Evolutionary conservation across 2,797 vertebrate species (phyloP).

Genomic region (Megalops cyprinoides): DNA sequence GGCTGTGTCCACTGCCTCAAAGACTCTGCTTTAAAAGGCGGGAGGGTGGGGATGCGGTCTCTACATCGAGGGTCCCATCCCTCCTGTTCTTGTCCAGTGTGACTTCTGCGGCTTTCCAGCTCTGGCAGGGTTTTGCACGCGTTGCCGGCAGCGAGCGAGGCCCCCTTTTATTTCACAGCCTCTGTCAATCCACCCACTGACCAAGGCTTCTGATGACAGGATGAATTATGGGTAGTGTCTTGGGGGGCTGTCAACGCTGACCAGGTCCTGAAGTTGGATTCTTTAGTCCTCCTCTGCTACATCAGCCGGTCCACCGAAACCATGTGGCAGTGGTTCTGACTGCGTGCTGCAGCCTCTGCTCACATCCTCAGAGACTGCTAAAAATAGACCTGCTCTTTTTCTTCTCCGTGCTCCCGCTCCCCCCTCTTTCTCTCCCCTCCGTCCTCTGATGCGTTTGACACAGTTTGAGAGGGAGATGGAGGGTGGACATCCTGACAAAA

Average conservation of each 20-base stretch:
- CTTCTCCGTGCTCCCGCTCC: neutral
- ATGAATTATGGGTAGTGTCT: constrained; percentile 2
- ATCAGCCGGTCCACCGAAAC: neutral
- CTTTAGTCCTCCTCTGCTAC: neutral
- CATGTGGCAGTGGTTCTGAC: neutral
- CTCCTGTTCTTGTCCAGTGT: constrained; percentile 47
- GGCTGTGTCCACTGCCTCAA: neutral
- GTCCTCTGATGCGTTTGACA: constrained; percentile 3
- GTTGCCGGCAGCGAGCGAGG: no score
- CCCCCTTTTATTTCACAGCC: no score
- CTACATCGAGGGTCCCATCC: constrained; percentile 58
- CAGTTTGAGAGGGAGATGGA: neutral
- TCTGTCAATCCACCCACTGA: neutral
- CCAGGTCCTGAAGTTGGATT: neutral
- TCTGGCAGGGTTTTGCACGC: no score
- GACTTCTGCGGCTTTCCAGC: neutral
- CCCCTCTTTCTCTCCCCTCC: neutral
- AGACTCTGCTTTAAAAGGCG: constrained; percentile 33
- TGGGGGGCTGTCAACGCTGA: neutral
- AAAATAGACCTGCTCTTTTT: constrained; percentile 1
- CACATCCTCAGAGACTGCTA: neutral
- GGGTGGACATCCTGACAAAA: neutral
- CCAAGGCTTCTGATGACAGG: constrained; percentile 8
- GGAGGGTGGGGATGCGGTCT: constrained; percentile 34
- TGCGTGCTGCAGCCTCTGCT: neutral